Percentiles rank a stretch among this genome's conserved stretches.
phyloP scores from a whole-genome alignment of 2,888 invertebrate genomes.

The Drepana falcataria region DNA sequence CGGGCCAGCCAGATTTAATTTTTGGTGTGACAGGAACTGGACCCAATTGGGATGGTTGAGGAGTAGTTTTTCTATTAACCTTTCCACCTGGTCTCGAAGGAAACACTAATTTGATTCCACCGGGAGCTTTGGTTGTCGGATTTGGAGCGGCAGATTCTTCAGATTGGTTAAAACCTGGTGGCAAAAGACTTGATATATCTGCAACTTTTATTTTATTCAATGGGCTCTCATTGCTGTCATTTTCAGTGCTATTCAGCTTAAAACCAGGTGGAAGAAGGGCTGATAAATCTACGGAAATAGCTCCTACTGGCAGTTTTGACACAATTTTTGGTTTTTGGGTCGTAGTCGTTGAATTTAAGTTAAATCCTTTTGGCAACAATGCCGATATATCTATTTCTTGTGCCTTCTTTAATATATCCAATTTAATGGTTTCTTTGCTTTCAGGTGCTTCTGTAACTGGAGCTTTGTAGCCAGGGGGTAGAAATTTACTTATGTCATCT shows the following conservation, averaged over 20 bases:
- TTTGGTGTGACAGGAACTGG: slow-evolving; percentile 77
- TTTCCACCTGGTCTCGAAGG: slow-evolving; percentile 87
- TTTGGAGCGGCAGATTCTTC: slow-evolving; percentile 33
- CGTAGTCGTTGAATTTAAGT: slow-evolving; percentile 46
- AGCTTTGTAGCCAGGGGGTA: slow-evolving; percentile 83
- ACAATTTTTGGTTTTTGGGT: slow-evolving; percentile 44
- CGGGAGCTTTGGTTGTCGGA: slow-evolving; percentile 60
- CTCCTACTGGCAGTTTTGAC: slow-evolving; percentile 36
- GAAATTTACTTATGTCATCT: slow-evolving; percentile 78
- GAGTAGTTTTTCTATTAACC: slow-evolving; percentile 77
- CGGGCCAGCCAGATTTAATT: slow-evolving; percentile 92
- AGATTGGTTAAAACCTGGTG: slow-evolving; percentile 77
- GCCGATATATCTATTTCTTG: slow-evolving; percentile 71
- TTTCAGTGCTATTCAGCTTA: slow-evolving; percentile 54
- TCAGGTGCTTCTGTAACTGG: slow-evolving; percentile 43
- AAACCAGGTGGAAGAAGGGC: slow-evolving; percentile 82
- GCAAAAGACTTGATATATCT: slow-evolving; percentile 81
- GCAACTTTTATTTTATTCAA: slow-evolving; percentile 48
- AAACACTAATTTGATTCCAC: slow-evolving; percentile 85
- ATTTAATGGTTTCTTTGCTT: slow-evolving; percentile 44
- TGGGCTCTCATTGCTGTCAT: slow-evolving; percentile 25
- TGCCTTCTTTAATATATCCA: slow-evolving; percentile 43
- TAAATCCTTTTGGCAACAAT: slow-evolving; percentile 82
- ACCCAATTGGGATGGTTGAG: slow-evolving; percentile 66
- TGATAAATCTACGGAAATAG: slow-evolving; percentile 70